Conservation (phyloP, 2,797 vertebrate species). For the Cyclopterus lumpus region DNA sequence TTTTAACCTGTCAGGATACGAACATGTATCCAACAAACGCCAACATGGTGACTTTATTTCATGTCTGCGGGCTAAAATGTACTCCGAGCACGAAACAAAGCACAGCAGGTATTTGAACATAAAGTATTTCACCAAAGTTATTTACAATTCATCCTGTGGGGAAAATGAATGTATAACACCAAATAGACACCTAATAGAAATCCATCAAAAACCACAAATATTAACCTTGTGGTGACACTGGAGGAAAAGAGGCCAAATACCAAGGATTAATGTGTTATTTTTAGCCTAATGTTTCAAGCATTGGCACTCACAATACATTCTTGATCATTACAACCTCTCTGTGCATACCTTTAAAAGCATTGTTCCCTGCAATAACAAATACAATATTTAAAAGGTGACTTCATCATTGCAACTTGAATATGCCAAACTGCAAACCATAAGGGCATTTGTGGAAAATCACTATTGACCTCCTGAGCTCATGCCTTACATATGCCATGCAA, state of each 20-base stretch:
- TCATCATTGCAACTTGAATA: slow-evolving; percentile 8
- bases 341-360: not conserved
- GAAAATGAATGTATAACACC: too few species aligned
- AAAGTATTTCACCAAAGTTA: too few species aligned
- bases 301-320: not conserved
- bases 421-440: not conserved
- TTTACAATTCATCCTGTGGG: too few species aligned
- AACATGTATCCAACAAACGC: not conserved
- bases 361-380: slow-evolving; percentile 1
- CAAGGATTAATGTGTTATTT: too few species aligned
- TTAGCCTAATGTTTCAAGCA: not conserved
- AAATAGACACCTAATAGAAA: too few species aligned
- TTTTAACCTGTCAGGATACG: not conserved
- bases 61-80: too few species aligned
- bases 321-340: slow-evolving; percentile 24
- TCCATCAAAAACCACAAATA: too few species aligned
- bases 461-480: not conserved
- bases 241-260: too few species aligned
- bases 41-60: too few species aligned
- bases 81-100: too few species aligned
- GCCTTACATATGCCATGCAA: not conserved
- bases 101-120: too few species aligned
- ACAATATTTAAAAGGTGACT: not conserved
- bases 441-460: slow-evolving; percentile 6
- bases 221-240: too few species aligned